Conservation (phyloP, 1,140 invertebrate species). For the Zophobas morio region DNA sequence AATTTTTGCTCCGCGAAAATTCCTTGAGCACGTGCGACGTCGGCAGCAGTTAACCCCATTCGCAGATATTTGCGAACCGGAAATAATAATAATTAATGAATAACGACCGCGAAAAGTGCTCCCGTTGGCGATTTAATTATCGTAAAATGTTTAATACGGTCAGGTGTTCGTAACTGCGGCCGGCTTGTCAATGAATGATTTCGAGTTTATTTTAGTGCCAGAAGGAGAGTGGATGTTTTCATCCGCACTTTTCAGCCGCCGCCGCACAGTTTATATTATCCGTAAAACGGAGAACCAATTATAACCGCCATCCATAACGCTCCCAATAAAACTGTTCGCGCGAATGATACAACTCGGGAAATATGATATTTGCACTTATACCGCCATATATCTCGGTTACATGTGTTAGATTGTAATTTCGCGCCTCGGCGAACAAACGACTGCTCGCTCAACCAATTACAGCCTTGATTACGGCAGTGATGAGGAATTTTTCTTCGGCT, state of each 20-base stretch:
- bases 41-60: conserved; percentile 13
- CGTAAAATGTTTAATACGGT: conserved; percentile 4
- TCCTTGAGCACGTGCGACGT: conserved; percentile 1
- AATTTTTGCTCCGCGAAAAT: not conserved
- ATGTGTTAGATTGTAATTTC: conserved; percentile 51
- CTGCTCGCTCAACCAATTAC: conserved; percentile 23
- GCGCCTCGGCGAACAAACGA: conserved; percentile 8
- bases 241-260: conserved; percentile 20
- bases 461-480: conserved; percentile 30
- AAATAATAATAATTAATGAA: conserved; percentile 41
- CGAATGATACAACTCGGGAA: conserved; percentile 58
- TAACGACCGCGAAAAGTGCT: conserved; percentile 32
- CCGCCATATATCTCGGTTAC: conserved; percentile 60
- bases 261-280: conserved; percentile 44
- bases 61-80: conserved; percentile 1
- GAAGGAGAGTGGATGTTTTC: not conserved
- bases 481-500: conserved; percentile 24
- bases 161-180: conserved; percentile 18
- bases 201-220: not conserved
- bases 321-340: conserved; percentile 60
- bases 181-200: conserved; percentile 32
- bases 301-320: conserved; percentile 60
- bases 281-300: conserved; percentile 59
- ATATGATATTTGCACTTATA: conserved; percentile 63
- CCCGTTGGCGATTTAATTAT: conserved; percentile 40